Base-by-base conservation (phyloP, 2,113 vertebrate species). In the Proteles cristata region DNA sequence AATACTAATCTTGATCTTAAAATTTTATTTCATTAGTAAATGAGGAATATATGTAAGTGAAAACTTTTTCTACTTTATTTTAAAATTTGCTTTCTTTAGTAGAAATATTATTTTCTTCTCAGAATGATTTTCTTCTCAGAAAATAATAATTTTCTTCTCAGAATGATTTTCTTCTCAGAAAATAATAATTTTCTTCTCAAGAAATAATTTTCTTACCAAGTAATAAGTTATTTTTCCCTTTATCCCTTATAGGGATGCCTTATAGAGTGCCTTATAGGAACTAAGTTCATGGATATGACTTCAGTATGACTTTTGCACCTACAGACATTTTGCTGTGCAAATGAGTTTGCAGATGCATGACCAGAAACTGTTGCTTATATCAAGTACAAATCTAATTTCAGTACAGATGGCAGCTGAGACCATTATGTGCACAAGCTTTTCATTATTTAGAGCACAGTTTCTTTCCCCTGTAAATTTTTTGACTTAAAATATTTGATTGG, bases 401-500 rank as follows among this genome's bases (percentile, higher is more conserved):
- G n/a, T 84, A 69, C 4, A 95, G 87, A 76, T 87, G 80, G 17
- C 26, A 84, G 31, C 25, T 50, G 9, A 87, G 63, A 14, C 45
- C 79, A 96, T 92, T 96, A 48, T 92, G 31, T 83, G 63, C 61
- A 87, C 14, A 90, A 87, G n/a, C 7, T 88, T 97, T 28, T 87
- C 76, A 81, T 92, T 96, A 90, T 95, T 96, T 84, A 95, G 55
- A 81, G 69, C 23, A 65, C 10, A 61, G 50, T 96, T 85, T 91
- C 50, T 94, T 89, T 92, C 45, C 71, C 55, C 55, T 90, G 33
- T 84, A 58, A 28, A 71, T 23, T 88, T 92, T 96, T 50, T 87
- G 69, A 80, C 19, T 39, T 92, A 50, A 33, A 33, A 4, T 91
- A 76, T 96, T 94, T 79, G 7, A 33, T 90, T 89, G 21, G 43